A percentile compares a stretch with the other conserved stretches of the same genome.
phyloP scores from a whole-genome alignment of 2,888 invertebrate genomes.

The Seira sanloemensis region DNA sequence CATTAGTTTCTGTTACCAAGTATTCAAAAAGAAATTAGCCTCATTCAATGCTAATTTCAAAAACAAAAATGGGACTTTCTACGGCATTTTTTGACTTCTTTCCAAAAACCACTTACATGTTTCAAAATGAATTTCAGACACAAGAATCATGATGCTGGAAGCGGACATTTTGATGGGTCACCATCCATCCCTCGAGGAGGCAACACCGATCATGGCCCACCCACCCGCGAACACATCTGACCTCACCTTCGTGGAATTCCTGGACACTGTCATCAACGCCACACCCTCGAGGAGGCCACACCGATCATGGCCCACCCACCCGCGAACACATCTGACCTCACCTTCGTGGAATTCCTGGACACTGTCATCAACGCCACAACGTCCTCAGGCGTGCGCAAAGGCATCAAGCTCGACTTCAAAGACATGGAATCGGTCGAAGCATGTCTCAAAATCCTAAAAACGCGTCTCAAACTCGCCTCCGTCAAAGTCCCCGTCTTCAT shows the following conservation, averaged over 20 bases:
- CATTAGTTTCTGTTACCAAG: background rate
- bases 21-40: too few relatives aligned
- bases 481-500: slow-evolving; percentile 87
- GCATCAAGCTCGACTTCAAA: slow-evolving; percentile 93
- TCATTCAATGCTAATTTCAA: too few relatives aligned
- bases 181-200: slow-evolving; percentile 71
- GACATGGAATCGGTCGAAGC: slow-evolving; percentile 82
- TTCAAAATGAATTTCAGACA: slow-evolving; percentile 73
- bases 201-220: slow-evolving; percentile 89
- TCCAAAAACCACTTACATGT: slow-evolving; percentile 1
- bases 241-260: slow-evolving; percentile 84
- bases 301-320: slow-evolving; percentile 95
- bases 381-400: slow-evolving; percentile 79
- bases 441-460: slow-evolving; percentile 74
- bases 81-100: too few relatives aligned
- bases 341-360: slow-evolving; percentile 84
- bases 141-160: slow-evolving; percentile 86
- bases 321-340: slow-evolving; percentile 83
- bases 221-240: slow-evolving; percentile 85
- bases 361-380: slow-evolving; percentile 77
- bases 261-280: slow-evolving; percentile 79
- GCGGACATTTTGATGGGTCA: slow-evolving; percentile 87
- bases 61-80: too few relatives aligned
- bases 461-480: slow-evolving; percentile 76
- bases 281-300: slow-evolving; percentile 55